A percentile compares a stretch with the other conserved stretches of the same genome.
These are phyloP conservation scores for Boloria euphrosyne DNA, from an alignment of 2,888 invertebrate genomes.

Conservation along the genomic window DNA sequence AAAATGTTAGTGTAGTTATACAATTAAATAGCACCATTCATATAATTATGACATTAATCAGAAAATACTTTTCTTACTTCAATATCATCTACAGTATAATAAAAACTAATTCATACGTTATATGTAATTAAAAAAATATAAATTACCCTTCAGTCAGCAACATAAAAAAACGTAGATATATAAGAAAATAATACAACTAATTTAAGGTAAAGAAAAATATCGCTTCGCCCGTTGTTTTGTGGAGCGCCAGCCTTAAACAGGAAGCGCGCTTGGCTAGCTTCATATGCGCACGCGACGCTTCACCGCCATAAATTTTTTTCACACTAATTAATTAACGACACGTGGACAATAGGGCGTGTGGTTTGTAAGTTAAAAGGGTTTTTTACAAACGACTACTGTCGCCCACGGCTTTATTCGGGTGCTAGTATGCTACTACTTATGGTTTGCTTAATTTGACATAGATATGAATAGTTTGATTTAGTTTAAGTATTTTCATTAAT, in stretches of 20 bases:
- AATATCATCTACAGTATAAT: too few relatives aligned
- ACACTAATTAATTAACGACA: slow-evolving; percentile 32
- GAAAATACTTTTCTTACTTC: too few relatives aligned
- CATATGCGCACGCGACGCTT: slow-evolving; percentile 38
- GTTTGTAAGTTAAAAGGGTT: slow-evolving; percentile 27
- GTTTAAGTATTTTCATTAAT: too few relatives aligned
- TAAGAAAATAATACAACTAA: not conserved
- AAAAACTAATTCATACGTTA: too few relatives aligned
- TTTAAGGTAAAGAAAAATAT: not conserved
- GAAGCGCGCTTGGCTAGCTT: slow-evolving; percentile 31
- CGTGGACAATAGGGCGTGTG: slow-evolving; percentile 22
- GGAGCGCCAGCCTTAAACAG: slow-evolving; percentile 18
- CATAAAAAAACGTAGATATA: not conserved
- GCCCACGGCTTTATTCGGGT: too few relatives aligned
- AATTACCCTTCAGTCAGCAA: not conserved
- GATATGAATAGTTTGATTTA: too few relatives aligned
- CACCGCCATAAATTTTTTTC: slow-evolving; percentile 11
- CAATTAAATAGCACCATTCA: too few relatives aligned
- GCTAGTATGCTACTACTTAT: too few relatives aligned
- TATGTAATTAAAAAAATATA: too few relatives aligned
- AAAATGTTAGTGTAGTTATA: too few relatives aligned
- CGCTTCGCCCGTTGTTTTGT: not conserved
- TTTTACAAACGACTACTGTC: not conserved
- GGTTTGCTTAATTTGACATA: too few relatives aligned
- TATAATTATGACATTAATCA: too few relatives aligned